These are phyloP conservation scores for Agelastica alni DNA, from an alignment of 2,888 invertebrate species.

Conservation along the genomic window DNA sequence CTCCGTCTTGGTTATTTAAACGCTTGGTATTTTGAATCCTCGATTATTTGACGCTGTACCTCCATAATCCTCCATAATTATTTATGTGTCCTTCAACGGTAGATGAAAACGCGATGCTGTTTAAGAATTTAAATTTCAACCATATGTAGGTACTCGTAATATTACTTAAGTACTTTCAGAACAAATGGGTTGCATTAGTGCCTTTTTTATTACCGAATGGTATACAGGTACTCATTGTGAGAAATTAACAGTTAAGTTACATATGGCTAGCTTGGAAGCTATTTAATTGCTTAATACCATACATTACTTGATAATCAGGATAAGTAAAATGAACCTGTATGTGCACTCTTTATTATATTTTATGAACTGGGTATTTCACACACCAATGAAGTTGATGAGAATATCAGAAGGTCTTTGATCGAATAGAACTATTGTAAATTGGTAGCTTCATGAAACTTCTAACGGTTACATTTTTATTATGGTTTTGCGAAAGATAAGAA, in stretches of 20 bases:
- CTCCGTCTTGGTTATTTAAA: no score
- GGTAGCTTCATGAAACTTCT: slow-evolving; percentile 25
- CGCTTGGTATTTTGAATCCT: no score
- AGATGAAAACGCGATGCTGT: no score
- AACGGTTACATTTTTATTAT: slow-evolving; percentile 25
- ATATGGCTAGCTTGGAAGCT: slow-evolving; percentile 28
- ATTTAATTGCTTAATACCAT: slow-evolving; percentile 27
- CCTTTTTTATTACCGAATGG: slow-evolving; percentile 16
- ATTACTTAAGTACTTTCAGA: no score
- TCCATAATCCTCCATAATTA: no score
- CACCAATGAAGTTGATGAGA: slow-evolving; percentile 35
- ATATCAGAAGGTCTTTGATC: slow-evolving; percentile 38
- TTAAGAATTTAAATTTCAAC: no score
- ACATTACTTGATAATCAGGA: slow-evolving; percentile 28
- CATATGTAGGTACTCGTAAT: no score
- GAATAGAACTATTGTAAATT: slow-evolving; percentile 29
- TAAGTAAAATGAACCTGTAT: slow-evolving; percentile 23
- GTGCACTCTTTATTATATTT: slow-evolving; percentile 31
- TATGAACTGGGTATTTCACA: slow-evolving; percentile 34
- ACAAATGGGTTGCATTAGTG: slow-evolving; percentile 20
- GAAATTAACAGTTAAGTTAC: slow-evolving; percentile 29
- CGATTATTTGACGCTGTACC: no score
- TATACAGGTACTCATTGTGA: slow-evolving; percentile 22
- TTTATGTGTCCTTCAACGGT: no score
- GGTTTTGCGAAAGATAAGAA: slow-evolving; percentile 13